Percentiles rank a stretch among this genome's conserved stretches.
These are phyloP conservation scores for Acipenser ruthenus DNA, from an alignment of 2,797 vertebrate genomes.

Conservation along the genomic window DNA sequence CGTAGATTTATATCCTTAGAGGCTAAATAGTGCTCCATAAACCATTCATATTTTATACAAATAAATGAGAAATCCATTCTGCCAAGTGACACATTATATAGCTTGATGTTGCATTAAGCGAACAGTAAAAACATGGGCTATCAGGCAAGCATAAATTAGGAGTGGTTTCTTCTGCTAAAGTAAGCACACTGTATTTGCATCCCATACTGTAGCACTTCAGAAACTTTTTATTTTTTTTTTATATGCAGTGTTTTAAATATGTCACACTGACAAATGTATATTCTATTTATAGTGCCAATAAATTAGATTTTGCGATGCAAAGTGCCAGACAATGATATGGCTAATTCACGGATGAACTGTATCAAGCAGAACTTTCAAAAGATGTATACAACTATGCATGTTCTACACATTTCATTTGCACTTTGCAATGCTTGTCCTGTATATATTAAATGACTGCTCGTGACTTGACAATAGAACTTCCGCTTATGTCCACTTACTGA, in stretches of 20 bases:
- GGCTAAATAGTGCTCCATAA: constrained; percentile 66
- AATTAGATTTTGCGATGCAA: not conserved
- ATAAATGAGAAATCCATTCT: constrained; percentile 66
- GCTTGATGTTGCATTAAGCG: constrained; percentile 9
- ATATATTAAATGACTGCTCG: too few relatives aligned
- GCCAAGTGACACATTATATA: constrained; percentile 16
- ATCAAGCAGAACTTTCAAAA: not conserved
- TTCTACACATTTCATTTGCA: too few relatives aligned
- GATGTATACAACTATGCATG: too few relatives aligned
- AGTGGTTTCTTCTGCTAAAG: not conserved
- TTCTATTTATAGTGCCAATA: not conserved
- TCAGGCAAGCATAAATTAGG: constrained; percentile 1
- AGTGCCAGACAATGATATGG: not conserved
- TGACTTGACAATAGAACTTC: too few relatives aligned
- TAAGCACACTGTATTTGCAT: too few relatives aligned
- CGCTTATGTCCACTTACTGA: too few relatives aligned
- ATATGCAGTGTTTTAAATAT: too few relatives aligned
- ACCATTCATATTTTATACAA: constrained; percentile 60
- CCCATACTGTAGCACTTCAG: too few relatives aligned
- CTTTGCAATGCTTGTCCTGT: too few relatives aligned
- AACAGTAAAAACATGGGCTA: not conserved
- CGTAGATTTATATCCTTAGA: constrained; percentile 73
- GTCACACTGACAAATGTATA: too few relatives aligned
- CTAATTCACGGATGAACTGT: not conserved
- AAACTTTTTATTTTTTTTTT: too few relatives aligned